Base-by-base conservation (phyloP, 1,140 invertebrate species). In the Ips typographus region DNA sequence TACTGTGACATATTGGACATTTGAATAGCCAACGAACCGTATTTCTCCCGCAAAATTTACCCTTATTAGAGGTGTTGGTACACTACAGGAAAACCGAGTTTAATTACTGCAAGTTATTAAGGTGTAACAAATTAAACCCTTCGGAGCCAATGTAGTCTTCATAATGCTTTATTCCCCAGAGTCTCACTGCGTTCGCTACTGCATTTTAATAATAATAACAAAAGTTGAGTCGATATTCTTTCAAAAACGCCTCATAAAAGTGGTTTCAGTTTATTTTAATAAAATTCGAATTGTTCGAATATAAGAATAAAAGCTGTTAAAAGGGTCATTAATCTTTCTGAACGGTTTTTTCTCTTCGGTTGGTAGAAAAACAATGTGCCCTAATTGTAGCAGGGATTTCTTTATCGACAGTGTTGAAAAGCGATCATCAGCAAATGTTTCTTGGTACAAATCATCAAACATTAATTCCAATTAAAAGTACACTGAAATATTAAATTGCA, bases 1-100 rank as follows among this genome's bases (percentile, higher is more conserved):
- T 56, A 42, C 57, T 36, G 44, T 53, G 65, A 61, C 44, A 55
- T 49, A 39, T 60, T 41, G 57, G 53, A 57, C 43, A 58, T 66
- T 66, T 57, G 55, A 59, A 66, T 58, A 59, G 41, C 40, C 65
- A 57, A 39, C n/a, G 64, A 56, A 43, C 4, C 2, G 57, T 41
- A 36, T 59, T 40, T n/a, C 53, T 56, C 44, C 22, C 7, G 44
- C 44, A 22, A 49, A 49, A 49, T 22, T 22, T 22, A 22, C 22
- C 22, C 22, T 22, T 22, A 22, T 22, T 22, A 22, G 22, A 22
- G 22, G 22, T 22, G 22, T 22, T 22, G 22, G 22, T 22, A 22
- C 22, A 22, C 22, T 22, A 22, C 22, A 22, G 22, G 22, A 22
- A 22, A 22, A 22, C 22, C 22, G 22, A 22, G 22, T 22, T 22